Evolutionary conservation across 2,797 vertebrate species (phyloP).

Genomic region (Alfaro cultratus): DNA sequence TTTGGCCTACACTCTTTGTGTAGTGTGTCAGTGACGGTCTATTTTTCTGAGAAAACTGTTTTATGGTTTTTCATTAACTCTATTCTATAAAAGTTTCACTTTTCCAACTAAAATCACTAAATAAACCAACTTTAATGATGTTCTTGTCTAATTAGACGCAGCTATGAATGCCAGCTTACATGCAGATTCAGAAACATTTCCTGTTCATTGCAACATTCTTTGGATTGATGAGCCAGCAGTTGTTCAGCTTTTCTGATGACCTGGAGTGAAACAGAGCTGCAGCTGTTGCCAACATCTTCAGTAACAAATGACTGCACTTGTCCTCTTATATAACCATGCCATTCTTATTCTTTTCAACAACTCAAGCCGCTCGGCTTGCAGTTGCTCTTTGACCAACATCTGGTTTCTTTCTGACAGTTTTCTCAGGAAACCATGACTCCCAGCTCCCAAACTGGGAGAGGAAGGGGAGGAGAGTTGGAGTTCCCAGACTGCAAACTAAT

Average conservation of each 20-base stretch:
- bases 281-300: neutral
- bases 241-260: neutral
- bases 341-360: neutral
- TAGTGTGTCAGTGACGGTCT: neutral
- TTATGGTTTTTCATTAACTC: neutral
- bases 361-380: neutral
- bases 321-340: neutral
- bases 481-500: slow-evolving; percentile 11
- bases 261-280: slow-evolving; percentile 1
- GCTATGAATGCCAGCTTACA: neutral
- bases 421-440: slow-evolving; percentile 44
- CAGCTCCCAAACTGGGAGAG: slow-evolving; percentile 44
- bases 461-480: slow-evolving; percentile 17
- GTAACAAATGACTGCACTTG: slow-evolving; percentile 18
- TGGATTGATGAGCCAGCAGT: neutral
- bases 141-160: neutral
- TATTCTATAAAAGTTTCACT: neutral
- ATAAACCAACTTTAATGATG: neutral
- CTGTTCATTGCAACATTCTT: neutral
- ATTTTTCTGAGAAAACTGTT: neutral
- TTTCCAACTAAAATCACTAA: neutral
- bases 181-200: neutral
- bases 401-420: slow-evolving; percentile 44
- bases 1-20: neutral
- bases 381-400: slow-evolving; percentile 32